Percentiles rank a stretch among this genome's conserved stretches.
phyloP scores from a whole-genome alignment of 2,888 invertebrate genomes.

The Drosophila ustulata region DNA sequence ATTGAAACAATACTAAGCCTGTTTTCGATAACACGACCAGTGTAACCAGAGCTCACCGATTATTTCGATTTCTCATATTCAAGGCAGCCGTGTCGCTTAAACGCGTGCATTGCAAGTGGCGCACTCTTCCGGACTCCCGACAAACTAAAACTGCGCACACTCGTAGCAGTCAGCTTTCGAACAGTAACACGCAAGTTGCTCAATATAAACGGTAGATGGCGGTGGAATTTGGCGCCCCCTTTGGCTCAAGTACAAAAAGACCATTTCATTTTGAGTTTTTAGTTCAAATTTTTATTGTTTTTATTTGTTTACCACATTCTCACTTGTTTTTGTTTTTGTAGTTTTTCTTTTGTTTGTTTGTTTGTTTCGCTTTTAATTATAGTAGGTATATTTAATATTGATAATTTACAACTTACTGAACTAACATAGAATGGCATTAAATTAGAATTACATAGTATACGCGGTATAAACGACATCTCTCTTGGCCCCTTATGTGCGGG shows the following conservation, averaged over 20 bases:
- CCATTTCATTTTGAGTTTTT: slow-evolving; percentile 30
- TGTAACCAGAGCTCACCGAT: background rate
- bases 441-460: slow-evolving; percentile 76
- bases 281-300: slow-evolving; percentile 65
- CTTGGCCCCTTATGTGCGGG: slow-evolving; percentile 19
- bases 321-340: slow-evolving; percentile 64
- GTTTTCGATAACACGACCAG: slow-evolving; percentile 2
- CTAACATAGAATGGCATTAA: slow-evolving; percentile 81
- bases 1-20: background rate
- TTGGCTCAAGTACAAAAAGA: background rate
- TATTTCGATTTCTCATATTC: background rate
- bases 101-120: background rate
- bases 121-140: slow-evolving; percentile 8
- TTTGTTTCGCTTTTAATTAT: slow-evolving; percentile 64
- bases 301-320: slow-evolving; percentile 67
- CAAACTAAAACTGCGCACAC: background rate
- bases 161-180: slow-evolving; percentile 24
- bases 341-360: slow-evolving; percentile 22
- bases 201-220: slow-evolving; percentile 29
- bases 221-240: slow-evolving; percentile 24
- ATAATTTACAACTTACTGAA: slow-evolving; percentile 84
- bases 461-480: slow-evolving; percentile 65
- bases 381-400: slow-evolving; percentile 78
- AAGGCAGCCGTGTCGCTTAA: background rate
- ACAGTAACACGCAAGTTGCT: background rate